These are phyloP conservation scores for Urechis unicinctus DNA, from an alignment of 2,888 invertebrate species.

Conservation along the genomic window DNA sequence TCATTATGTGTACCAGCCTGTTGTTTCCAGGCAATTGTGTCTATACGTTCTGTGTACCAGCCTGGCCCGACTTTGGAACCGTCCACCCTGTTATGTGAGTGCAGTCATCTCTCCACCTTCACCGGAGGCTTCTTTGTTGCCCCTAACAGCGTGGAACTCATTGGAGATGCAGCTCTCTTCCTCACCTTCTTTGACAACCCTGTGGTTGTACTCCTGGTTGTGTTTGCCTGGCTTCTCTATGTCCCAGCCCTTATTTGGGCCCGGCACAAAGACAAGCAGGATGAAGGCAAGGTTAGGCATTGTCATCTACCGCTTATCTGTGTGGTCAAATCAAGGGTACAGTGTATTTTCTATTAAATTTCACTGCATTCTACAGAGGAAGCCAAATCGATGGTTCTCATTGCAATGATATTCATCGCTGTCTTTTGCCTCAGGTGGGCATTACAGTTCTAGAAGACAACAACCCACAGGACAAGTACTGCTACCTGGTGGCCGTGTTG, in stretches of 20 bases:
- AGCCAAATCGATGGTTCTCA: too few species aligned
- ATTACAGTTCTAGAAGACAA: too few species aligned
- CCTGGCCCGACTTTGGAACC: too few species aligned
- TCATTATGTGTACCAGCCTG: background rate
- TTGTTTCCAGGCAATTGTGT: too few species aligned
- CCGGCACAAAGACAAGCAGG: background rate
- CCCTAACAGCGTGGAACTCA: background rate
- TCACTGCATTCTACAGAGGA: too few species aligned
- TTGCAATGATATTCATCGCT: too few species aligned
- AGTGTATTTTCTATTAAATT: too few species aligned
- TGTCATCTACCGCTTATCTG: background rate
- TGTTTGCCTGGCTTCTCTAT: background rate
- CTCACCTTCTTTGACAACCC: background rate
- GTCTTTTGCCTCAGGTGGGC: too few species aligned
- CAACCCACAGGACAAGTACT: too few species aligned
- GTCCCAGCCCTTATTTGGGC: background rate
- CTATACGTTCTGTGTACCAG: background rate
- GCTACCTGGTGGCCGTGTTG: background rate
- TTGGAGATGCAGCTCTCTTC: background rate
- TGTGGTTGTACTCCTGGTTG: background rate
- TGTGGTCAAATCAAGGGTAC: too few species aligned
- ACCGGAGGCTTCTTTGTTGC: background rate
- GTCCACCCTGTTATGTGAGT: too few species aligned
- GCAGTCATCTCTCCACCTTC: background rate
- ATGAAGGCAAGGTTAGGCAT: background rate